Evolutionary conservation across 2,797 vertebrate species (phyloP), one percentile per base, ranked within the genome.

Genomic region (Austrolebias charrua): DNA sequence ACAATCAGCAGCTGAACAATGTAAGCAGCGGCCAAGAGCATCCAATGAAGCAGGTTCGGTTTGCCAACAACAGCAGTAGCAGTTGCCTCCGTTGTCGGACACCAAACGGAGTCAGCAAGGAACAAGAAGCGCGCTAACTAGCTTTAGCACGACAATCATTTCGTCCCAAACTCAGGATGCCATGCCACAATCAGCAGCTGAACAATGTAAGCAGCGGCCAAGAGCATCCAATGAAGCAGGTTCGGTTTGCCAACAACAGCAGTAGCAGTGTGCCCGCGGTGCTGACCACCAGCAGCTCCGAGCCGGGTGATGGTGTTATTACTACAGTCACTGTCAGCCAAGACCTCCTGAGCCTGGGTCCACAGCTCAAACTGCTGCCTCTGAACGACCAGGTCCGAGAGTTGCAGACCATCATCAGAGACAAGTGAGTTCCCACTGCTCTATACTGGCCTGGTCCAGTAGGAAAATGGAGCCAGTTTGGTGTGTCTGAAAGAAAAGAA

Each of bases 311-410:
- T 33, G 86, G 85, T 61, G 75, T 49, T 55, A 43, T 57, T 53
- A 43, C 48, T 73, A 51, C 54, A 48, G 46, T 20, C 46, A 20
- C 71, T 1, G 69, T 51, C 35, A 84, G 47, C 75, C 86, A 74
- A n/a, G 83, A 86, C 2, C 70, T 82, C 64, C 84, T 93, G 33
- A 40, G 13, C 38, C 38, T 93, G 33, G 94, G 92, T 71, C 82
- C 93, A 6, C 94, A 94, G 85, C 92, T 96, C 44, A 96, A 96
- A 66, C 90, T 96, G 73, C 92, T 96, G 16, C 94, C 94, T 38
- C 92, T 96, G 85, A 97, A 95, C 69, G 95, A 96, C 81, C 95
- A 96, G 92, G 95, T 97, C 82, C 93, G 95, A 38, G 95, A 97
- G 77, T 89, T 96, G 60, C 95, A 97, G 91, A 96, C 95, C 18